These are phyloP conservation scores for Avahi laniger DNA, from an alignment of 2,797 vertebrate species.

Conservation along the genomic window DNA sequence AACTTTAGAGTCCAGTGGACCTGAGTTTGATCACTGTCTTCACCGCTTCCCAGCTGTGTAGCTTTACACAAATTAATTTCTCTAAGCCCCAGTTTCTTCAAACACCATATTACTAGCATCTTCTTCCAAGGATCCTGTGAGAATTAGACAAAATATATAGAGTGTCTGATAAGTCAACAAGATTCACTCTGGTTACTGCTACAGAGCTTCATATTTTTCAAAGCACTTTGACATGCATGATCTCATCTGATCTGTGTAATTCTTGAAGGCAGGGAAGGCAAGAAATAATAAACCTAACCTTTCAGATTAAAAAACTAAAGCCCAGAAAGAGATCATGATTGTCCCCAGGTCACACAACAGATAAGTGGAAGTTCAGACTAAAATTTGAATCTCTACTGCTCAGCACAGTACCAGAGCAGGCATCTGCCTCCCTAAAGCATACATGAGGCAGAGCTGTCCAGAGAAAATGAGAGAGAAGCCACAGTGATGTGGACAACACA, in stretches of 20 bases:
- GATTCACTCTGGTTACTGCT: background rate
- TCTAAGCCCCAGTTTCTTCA: constrained; percentile 44
- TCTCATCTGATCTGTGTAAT: constrained; percentile 36
- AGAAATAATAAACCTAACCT: constrained; percentile 1
- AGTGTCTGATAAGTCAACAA: background rate
- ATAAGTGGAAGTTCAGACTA: background rate
- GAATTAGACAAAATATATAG: background rate
- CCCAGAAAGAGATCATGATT: background rate
- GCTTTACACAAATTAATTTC: constrained; percentile 45
- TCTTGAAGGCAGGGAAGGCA: background rate
- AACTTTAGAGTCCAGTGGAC: background rate
- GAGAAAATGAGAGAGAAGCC: background rate
- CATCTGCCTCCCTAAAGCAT: background rate
- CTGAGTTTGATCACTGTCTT: background rate
- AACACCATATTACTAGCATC: background rate
- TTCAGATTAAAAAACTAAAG: constrained; percentile 18
- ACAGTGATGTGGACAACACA: background rate
- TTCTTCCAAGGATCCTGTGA: background rate
- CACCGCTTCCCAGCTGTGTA: background rate
- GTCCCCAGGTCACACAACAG: background rate
- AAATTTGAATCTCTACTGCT: background rate
- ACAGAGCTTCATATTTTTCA: constrained; percentile 27
- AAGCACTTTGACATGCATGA: constrained; percentile 23
- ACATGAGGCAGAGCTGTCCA: background rate
- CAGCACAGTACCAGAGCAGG: background rate